These are phyloP conservation scores for Ditylenchus weischeri DNA, from an alignment of 2,888 invertebrate species.

Conservation along the genomic window DNA sequence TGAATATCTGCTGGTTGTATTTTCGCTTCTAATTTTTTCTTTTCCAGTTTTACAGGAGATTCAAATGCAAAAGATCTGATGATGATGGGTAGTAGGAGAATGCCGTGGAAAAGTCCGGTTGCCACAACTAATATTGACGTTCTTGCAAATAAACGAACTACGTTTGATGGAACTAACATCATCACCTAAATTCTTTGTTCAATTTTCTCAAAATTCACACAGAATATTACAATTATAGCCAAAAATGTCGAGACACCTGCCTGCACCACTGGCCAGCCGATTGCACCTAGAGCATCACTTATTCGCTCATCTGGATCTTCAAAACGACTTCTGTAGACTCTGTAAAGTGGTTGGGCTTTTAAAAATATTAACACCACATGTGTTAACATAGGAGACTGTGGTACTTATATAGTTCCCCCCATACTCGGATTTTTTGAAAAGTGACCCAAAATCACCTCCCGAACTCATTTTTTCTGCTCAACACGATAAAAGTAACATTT, in stretches of 20 bases:
- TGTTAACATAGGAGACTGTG: too few species aligned
- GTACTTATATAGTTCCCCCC: too few species aligned
- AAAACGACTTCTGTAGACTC: constrained; percentile 31
- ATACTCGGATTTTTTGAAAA: too few species aligned
- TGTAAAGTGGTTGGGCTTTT: background rate
- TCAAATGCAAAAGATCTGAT: constrained; percentile 40
- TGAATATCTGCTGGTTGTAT: too few species aligned
- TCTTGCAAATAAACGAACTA: constrained; percentile 56
- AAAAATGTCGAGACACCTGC: constrained; percentile 54
- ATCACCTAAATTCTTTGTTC: constrained; percentile 35
- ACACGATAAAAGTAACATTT: too few species aligned
- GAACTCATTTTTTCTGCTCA: too few species aligned
- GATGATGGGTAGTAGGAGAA: constrained; percentile 55
- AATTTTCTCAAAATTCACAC: background rate
- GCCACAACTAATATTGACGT: constrained; percentile 55
- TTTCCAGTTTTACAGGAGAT: background rate
- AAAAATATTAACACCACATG: background rate
- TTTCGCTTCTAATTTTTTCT: background rate
- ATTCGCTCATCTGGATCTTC: constrained; percentile 44
- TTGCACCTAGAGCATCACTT: constrained; percentile 54
- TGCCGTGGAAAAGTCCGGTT: constrained; percentile 56
- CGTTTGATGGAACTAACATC: constrained; percentile 55
- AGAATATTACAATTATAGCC: constrained; percentile 31
- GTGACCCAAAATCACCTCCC: too few species aligned
- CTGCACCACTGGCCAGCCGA: constrained; percentile 58